phyloP scores from a whole-genome alignment of 2,797 vertebrate genomes.

The Amniataba percoides region DNA sequence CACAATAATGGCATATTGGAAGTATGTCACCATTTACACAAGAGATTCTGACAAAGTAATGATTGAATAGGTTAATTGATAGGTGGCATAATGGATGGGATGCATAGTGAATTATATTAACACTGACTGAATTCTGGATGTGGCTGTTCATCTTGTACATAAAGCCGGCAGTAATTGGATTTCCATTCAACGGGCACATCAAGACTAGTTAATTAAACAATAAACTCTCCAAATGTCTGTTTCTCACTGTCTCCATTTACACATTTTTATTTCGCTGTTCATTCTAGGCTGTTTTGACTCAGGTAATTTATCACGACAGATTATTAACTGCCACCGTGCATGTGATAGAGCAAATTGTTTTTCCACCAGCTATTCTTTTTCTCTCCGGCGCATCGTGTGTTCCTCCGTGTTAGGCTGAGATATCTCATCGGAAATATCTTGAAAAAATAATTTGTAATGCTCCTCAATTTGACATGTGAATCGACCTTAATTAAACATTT shows the following conservation, averaged over 20 bases:
- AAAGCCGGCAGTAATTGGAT: slow-evolving; percentile 47
- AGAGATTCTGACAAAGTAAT: slow-evolving; percentile 33
- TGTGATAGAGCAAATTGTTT: slow-evolving; percentile 54
- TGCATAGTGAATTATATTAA: slow-evolving; percentile 35
- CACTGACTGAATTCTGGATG: slow-evolving; percentile 23
- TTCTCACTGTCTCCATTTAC: slow-evolving; percentile 37
- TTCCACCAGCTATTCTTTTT: slow-evolving; percentile 35
- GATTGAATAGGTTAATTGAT: slow-evolving; percentile 47
- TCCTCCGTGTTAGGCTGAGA: slow-evolving; percentile 30
- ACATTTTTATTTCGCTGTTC: slow-evolving; percentile 53
- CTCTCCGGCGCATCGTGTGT: slow-evolving; percentile 21
- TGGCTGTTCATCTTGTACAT: slow-evolving; percentile 28
- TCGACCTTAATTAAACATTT: slow-evolving; percentile 69
- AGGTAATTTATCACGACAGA: slow-evolving; percentile 65
- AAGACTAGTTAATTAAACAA: slow-evolving; percentile 61
- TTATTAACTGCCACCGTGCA: slow-evolving; percentile 61
- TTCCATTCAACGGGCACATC: slow-evolving; percentile 46
- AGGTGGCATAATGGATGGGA: slow-evolving; percentile 1
- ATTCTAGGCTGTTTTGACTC: slow-evolving; percentile 58
- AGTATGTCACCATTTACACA: slow-evolving; percentile 36
- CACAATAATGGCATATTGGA: slow-evolving; percentile 35
- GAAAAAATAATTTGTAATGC: slow-evolving; percentile 50
- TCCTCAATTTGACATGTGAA: slow-evolving; percentile 55
- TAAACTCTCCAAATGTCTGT: slow-evolving; percentile 46
- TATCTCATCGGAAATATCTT: slow-evolving; percentile 37